Base-by-base conservation (phyloP, 2,113 vertebrate genomes). In the Perca fluviatilis region DNA sequence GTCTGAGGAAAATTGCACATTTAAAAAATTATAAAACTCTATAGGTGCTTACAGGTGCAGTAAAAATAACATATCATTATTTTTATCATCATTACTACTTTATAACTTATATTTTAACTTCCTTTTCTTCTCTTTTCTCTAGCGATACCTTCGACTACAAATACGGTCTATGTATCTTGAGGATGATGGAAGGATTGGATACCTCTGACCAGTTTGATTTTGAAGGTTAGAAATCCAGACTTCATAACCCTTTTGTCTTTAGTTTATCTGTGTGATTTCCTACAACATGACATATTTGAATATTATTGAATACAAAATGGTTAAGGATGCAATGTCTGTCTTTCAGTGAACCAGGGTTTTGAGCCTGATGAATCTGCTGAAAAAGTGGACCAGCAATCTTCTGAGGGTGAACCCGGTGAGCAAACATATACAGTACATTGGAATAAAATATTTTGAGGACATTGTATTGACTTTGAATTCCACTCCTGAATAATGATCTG, bases 101-200 rank as follows among this genome's bases (percentile, higher is more conserved):
- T 40, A 30, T 40, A 25, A 50, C 60, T n/a, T 14, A 4, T 9
- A 7, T 58, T 40, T 51, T 6, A 60, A n/a, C 60, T 18, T 54
- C 9, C 33, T 58, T 51, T 0, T 1, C 13, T 72, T 6, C 70
- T 87, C 6, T 30, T 67, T 43, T 78, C 33, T 58, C 40, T 72
- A 96, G 96, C 36, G 94, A 97, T 36, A 90, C 92, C 3, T 96
- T 96, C 58, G 95, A 96, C 67, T 87, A 88, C 21, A 94, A 94
- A 54, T 93, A 91, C 57, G 92, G 93, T 33, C 78, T 96, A 58
- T 95, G 94, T 27, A 78, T 96, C 75, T 62, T 96, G 69, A 91
- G 93, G 70, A 94, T 96, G 91, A 93, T 88, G 87, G 91, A 94
- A 0, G 93, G 94, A 3, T 80, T 95, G 69, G 94, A 95, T 19